These are phyloP conservation scores for Amazona ochrocephala DNA, from an alignment of 2,797 vertebrate species.

Conservation along the genomic window DNA sequence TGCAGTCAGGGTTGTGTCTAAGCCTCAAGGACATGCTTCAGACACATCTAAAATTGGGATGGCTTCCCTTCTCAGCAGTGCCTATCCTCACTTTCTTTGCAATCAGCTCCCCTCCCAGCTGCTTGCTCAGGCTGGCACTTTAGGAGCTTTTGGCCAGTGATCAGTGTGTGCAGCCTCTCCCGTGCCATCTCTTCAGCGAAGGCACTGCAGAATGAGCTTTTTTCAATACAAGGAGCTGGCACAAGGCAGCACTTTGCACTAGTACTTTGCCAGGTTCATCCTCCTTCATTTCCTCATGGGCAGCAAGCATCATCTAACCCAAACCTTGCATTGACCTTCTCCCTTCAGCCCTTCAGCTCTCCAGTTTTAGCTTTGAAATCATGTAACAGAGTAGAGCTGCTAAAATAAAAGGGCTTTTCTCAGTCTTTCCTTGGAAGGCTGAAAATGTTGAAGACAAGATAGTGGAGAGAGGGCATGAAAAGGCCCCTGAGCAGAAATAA, in stretches of 20 bases:
- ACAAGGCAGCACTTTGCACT: background rate
- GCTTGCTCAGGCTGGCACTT: background rate
- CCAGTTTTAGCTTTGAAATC: background rate
- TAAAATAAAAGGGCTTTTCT: background rate
- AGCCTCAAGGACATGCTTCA: background rate
- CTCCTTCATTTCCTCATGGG: background rate
- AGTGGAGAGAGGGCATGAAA: background rate
- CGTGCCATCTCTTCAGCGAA: background rate
- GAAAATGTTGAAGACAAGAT: background rate
- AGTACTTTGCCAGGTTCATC: background rate
- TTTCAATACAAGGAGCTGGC: background rate
- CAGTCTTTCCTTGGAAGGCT: background rate
- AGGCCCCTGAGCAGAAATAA: background rate
- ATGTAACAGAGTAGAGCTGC: fast-evolving
- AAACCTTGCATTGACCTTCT: background rate
- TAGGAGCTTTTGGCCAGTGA: fast-evolving
- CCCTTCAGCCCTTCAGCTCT: background rate
- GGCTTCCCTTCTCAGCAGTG: background rate
- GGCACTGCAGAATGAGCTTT: background rate
- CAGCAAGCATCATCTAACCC: background rate
- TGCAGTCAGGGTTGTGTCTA: background rate
- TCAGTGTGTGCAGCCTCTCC: fast-evolving
- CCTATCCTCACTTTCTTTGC: background rate
- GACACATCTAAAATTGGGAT: background rate
- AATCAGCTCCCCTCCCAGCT: background rate